Evolutionary conservation across 2,113 vertebrate species (phyloP).

Genomic region (Malaclemys terrapin): DNA sequence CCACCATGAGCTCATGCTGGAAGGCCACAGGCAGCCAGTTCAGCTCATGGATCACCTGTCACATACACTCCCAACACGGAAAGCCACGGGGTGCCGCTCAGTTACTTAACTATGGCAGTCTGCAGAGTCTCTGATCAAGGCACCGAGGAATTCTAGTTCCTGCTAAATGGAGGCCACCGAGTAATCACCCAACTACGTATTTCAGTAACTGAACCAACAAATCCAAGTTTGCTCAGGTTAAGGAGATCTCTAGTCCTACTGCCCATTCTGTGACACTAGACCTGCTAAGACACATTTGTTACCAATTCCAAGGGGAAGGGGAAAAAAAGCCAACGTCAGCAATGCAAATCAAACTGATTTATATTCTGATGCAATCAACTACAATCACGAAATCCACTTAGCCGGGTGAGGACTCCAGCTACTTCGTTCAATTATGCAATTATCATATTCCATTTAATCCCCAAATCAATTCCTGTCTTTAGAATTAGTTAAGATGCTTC

Average conservation of each 20-base stretch:
- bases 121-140: not conserved
- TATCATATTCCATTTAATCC: slow-evolving; percentile 77
- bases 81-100: not conserved
- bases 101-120: too few species aligned
- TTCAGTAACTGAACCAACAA: not conserved
- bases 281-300: slow-evolving; percentile 14
- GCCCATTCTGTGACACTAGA: not conserved
- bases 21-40: not conserved
- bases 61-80: not conserved
- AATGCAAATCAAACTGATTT: slow-evolving; percentile 66
- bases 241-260: not conserved
- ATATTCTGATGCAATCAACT: slow-evolving; percentile 75
- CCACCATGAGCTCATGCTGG: not conserved
- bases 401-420: slow-evolving; percentile 66
- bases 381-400: slow-evolving; percentile 73
- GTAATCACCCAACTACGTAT: accelerated
- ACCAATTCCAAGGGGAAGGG: not conserved
- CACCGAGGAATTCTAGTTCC: not conserved
- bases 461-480: slow-evolving; percentile 78
- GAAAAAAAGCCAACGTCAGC: slow-evolving; percentile 15
- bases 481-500: slow-evolving; percentile 76
- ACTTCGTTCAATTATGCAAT: slow-evolving; percentile 76
- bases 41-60: not conserved
- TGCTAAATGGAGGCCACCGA: not conserved
- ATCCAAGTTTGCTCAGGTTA: not conserved